Conservation (phyloP, 92 coral and sea anemone species). For the Epizoanthus scotinus region DNA sequence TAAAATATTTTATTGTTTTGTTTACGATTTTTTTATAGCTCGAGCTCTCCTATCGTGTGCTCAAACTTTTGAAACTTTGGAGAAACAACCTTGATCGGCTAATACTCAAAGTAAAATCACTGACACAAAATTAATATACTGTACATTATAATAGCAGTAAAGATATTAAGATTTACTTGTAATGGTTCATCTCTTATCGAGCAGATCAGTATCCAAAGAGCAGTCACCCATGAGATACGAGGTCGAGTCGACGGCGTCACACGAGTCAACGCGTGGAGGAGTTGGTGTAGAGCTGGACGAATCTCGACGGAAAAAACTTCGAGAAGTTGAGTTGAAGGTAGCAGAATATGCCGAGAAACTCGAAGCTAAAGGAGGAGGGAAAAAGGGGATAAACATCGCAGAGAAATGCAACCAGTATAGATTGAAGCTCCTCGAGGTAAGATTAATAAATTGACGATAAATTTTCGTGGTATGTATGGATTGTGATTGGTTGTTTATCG, state of each 20-base stretch:
- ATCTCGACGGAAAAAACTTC: slow-evolving; percentile 80
- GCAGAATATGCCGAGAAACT: slow-evolving; percentile 96
- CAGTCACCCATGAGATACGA: slow-evolving; percentile 65
- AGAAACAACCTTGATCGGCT: too few relatives aligned
- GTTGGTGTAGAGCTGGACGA: slow-evolving; percentile 85
- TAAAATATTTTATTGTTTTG: too few relatives aligned
- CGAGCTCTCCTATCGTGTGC: too few relatives aligned
- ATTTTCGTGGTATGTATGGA: too few relatives aligned
- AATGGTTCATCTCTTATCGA: background rate
- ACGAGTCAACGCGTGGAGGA: slow-evolving; percentile 51
- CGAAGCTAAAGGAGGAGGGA: slow-evolving; percentile 84
- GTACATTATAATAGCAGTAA: too few relatives aligned
- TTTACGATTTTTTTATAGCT: too few relatives aligned
- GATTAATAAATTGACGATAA: too few relatives aligned
- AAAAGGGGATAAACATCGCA: slow-evolving; percentile 70
- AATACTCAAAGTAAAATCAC: too few relatives aligned
- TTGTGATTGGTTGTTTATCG: too few relatives aligned
- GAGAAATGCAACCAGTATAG: slow-evolving; percentile 90
- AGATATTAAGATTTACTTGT: slow-evolving; percentile 15
- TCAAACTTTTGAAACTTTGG: too few relatives aligned
- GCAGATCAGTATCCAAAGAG: slow-evolving; percentile 63
- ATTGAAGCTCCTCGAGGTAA: slow-evolving; percentile 87
- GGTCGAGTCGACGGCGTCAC: slow-evolving; percentile 47
- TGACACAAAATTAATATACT: too few relatives aligned
- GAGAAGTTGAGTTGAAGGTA: slow-evolving; percentile 95